A percentile compares a stretch with the other conserved stretches of the same genome.
These are phyloP conservation scores for Microcebus murinus DNA, from an alignment of 2,113 vertebrate species.

Conservation along the genomic window DNA sequence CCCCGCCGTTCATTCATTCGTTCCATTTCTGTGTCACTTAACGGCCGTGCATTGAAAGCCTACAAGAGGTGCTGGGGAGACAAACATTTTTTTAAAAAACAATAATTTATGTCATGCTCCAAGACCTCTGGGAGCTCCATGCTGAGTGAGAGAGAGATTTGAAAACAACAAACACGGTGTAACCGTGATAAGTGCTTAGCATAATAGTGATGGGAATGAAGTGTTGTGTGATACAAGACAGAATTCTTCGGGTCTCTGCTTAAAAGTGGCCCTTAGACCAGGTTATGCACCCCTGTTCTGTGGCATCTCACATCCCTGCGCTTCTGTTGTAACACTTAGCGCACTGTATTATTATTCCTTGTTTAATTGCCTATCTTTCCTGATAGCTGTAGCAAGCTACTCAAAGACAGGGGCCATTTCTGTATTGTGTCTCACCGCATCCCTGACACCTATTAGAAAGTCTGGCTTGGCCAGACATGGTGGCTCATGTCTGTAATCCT, in stretches of 20 bases:
- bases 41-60: background rate
- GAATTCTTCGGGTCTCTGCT: background rate
- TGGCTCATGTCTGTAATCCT: no score
- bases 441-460: background rate
- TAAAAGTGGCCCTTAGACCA: fast-evolving
- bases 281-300: background rate
- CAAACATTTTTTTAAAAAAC: background rate
- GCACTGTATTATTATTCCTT: background rate
- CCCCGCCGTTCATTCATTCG: background rate
- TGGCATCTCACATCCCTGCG: background rate
- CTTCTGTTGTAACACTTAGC: background rate
- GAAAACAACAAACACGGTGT: background rate
- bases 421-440: background rate
- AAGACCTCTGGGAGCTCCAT: background rate
- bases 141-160: background rate
- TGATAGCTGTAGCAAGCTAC: background rate
- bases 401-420: background rate
- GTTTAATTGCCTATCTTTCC: background rate
- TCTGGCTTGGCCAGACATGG: background rate
- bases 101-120: background rate
- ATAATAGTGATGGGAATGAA: background rate
- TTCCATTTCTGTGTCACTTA: background rate
- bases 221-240: no score
- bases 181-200: no score
- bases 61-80: background rate